Conservation (phyloP, 2,888 invertebrate genomes). For the Drosophila multiciliata region DNA sequence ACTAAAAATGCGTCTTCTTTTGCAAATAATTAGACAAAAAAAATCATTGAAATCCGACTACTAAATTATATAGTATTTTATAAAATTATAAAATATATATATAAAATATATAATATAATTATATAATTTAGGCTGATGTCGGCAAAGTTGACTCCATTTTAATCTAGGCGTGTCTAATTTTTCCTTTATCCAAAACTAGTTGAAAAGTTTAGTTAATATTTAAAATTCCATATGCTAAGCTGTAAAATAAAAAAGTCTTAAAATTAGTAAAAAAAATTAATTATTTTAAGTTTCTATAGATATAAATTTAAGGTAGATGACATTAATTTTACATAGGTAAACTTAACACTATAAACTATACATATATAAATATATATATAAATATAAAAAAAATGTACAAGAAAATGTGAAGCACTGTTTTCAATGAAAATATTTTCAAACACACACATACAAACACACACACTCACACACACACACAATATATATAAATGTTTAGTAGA, state of each 20-base stretch:
- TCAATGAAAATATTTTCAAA: not conserved
- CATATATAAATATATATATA: too few relatives aligned
- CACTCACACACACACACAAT: not conserved
- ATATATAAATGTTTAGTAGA: conserved; percentile 1
- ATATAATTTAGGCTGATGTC: not conserved
- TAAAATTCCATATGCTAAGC: too few relatives aligned
- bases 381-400: too few relatives aligned
- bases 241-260: not conserved
- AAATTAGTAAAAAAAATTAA: not conserved
- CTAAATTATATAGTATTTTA: not conserved
- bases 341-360: not conserved
- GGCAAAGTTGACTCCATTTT: not conserved
- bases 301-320: not conserved
- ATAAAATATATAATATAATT: too few relatives aligned
- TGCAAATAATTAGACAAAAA: not conserved
- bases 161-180: not conserved
- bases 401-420: not conserved
- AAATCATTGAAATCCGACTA: not conserved
- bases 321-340: not conserved
- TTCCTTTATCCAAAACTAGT: not conserved
- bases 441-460: not conserved
- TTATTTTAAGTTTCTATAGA: too few relatives aligned
- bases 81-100: too few relatives aligned
- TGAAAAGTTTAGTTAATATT: not conserved
- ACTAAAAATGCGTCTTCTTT: not conserved